Evolutionary conservation across 1,140 invertebrate species (phyloP).

Genomic region (Drosophila equinoxialis): DNA sequence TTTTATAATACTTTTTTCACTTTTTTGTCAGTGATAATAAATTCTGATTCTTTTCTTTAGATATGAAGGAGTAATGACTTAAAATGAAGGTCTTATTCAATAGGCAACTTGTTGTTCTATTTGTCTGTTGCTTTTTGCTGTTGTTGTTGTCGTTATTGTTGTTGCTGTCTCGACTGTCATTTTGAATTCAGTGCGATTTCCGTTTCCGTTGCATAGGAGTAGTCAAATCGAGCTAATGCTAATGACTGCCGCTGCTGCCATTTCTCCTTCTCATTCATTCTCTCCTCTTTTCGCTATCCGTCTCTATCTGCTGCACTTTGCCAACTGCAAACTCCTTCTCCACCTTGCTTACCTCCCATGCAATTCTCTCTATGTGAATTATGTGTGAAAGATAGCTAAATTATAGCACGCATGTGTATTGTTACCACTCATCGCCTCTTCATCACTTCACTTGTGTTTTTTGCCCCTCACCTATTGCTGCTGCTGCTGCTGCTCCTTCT

Average conservation of each 20-base stretch:
- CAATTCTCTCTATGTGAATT: slow-evolving; percentile 44
- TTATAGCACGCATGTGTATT: slow-evolving; percentile 61
- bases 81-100: slow-evolving; percentile 30
- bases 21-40: too few relatives aligned
- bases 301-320: background rate
- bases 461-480: background rate
- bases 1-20: too few relatives aligned
- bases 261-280: background rate
- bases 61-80: too few relatives aligned
- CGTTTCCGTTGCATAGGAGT: slow-evolving; percentile 46
- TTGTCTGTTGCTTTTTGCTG: background rate
- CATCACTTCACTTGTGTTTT: background rate
- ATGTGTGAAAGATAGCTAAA: slow-evolving; percentile 65
- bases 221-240: slow-evolving; percentile 43
- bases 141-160: slow-evolving; percentile 16
- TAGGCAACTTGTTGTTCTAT: slow-evolving; percentile 43
- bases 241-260: slow-evolving; percentile 34
- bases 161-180: slow-evolving; percentile 35
- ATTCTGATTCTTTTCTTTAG: too few relatives aligned
- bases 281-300: background rate
- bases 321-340: background rate
- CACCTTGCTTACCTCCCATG: background rate
- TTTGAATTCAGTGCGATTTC: slow-evolving; percentile 63
- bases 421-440: slow-evolving; percentile 50
- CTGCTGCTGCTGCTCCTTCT: background rate